phyloP scores from a whole-genome alignment of 2,888 invertebrate species.

The Osedax fenrisi region DNA sequence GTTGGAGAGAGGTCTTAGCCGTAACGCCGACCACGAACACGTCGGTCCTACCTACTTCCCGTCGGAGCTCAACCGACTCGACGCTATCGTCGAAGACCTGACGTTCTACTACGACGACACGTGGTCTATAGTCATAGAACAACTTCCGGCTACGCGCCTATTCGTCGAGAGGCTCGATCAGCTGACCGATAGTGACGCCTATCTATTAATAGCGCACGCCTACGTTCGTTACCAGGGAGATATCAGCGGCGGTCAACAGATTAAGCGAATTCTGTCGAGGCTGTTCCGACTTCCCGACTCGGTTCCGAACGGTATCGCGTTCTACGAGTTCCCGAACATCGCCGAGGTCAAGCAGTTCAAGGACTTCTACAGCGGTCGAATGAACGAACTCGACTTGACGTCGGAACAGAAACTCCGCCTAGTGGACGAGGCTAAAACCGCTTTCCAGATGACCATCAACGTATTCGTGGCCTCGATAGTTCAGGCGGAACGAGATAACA shows the following conservation, averaged over 20 bases:
- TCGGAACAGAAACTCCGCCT: not conserved
- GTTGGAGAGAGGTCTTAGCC: conserved; percentile 31
- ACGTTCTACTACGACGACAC: conserved; percentile 30
- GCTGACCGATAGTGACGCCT: conserved; percentile 24
- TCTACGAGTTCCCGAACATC: conserved; percentile 31
- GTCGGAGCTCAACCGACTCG: conserved; percentile 29
- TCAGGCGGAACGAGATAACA: too few species aligned
- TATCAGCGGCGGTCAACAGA: conserved; percentile 33
- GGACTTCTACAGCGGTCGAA: conserved; percentile 28
- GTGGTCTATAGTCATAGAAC: conserved; percentile 24
- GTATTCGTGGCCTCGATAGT: conserved; percentile 23
- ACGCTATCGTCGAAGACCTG: conserved; percentile 30
- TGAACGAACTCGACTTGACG: conserved; percentile 29
- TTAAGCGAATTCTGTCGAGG: conserved; percentile 29
- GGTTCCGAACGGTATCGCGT: conserved; percentile 27
- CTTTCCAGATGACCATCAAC: conserved; percentile 31
- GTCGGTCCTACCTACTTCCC: conserved; percentile 33
- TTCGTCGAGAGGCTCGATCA: conserved; percentile 30
- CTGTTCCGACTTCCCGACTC: conserved; percentile 18
- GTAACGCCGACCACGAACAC: conserved; percentile 24
- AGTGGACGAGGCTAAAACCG: conserved; percentile 28
- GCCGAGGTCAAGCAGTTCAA: conserved; percentile 29
- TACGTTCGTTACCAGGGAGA: conserved; percentile 34
- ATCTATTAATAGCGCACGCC: conserved; percentile 31
- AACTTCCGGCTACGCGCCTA: not conserved